Evolutionary conservation across 2,113 vertebrate genomes (phyloP).

Genomic region (Rhabdomys dilectus): DNA sequence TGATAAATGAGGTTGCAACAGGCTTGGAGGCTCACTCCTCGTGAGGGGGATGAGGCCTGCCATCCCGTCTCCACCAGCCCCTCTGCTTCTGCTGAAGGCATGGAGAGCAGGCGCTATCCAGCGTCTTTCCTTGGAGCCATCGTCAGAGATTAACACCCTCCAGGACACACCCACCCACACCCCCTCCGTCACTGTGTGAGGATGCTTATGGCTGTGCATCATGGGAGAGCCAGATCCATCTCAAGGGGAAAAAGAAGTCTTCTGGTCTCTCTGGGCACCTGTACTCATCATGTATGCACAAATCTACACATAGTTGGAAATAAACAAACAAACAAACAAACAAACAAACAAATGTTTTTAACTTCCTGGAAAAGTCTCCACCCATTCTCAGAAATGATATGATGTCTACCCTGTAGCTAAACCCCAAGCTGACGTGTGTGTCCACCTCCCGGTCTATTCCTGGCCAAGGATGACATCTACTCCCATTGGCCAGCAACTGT

Average conservation of each 20-base stretch:
- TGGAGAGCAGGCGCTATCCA: too few relatives aligned
- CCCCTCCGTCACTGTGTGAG: fast-evolving
- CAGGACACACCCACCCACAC: background rate
- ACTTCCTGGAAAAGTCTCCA: background rate
- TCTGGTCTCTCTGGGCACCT: background rate
- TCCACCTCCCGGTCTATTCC: background rate
- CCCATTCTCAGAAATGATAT: background rate
- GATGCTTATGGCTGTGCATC: background rate
- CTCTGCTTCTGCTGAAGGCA: background rate
- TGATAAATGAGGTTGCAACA: background rate
- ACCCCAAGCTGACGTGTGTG: background rate
- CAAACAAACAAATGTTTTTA: background rate
- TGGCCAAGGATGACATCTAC: background rate
- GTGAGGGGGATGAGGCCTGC: background rate
- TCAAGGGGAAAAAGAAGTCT: background rate
- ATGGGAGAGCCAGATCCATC: background rate
- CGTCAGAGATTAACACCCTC: background rate
- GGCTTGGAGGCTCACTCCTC: background rate
- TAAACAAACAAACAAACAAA: background rate
- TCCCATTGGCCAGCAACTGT: background rate
- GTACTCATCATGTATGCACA: background rate
- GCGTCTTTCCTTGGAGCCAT: background rate
- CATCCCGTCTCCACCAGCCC: background rate
- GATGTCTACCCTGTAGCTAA: background rate
- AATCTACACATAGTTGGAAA: background rate